A percentile compares a stretch with the other conserved stretches of the same genome.
Evolutionary conservation across 2,888 invertebrate species (phyloP).

Genomic region (Sialis fuliginosa): DNA sequence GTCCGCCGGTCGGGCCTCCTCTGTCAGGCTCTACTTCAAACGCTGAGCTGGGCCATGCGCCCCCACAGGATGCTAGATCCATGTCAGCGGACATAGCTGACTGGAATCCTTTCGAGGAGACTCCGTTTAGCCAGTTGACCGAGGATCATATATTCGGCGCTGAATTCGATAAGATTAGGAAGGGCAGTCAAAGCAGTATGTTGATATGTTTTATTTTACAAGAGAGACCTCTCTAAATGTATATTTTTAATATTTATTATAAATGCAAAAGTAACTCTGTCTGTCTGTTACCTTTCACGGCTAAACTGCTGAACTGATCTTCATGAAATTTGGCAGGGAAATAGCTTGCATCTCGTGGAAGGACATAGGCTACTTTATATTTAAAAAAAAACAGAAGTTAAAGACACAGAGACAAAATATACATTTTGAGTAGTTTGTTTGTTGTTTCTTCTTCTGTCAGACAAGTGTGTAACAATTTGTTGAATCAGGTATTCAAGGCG

Average conservation of each 20-base stretch:
- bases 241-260: slow-evolving; percentile 1
- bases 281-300: background rate
- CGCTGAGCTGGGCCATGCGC: slow-evolving; percentile 21
- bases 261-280: too few relatives aligned
- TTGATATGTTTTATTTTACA: slow-evolving; percentile 9
- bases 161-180: slow-evolving; percentile 64
- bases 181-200: slow-evolving; percentile 64
- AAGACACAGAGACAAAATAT: too few relatives aligned
- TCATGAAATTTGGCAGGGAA: too few relatives aligned
- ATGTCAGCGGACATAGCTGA: slow-evolving; percentile 42
- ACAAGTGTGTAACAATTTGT: too few relatives aligned
- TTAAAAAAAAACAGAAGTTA: background rate
- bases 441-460: too few relatives aligned
- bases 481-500: slow-evolving; percentile 39
- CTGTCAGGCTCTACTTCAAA: slow-evolving; percentile 23
- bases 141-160: slow-evolving; percentile 71
- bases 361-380: background rate
- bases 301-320: too few relatives aligned
- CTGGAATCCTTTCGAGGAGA: slow-evolving; percentile 70
- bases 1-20: slow-evolving; percentile 13
- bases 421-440: too few relatives aligned
- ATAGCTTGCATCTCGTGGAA: background rate
- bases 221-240: background rate
- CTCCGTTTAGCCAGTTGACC: slow-evolving; percentile 52
- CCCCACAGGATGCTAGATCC: slow-evolving; percentile 20